These are phyloP conservation scores for Sclerodermus sp. DNA, from an alignment of 2,888 invertebrate genomes.

Conservation along the genomic window DNA sequence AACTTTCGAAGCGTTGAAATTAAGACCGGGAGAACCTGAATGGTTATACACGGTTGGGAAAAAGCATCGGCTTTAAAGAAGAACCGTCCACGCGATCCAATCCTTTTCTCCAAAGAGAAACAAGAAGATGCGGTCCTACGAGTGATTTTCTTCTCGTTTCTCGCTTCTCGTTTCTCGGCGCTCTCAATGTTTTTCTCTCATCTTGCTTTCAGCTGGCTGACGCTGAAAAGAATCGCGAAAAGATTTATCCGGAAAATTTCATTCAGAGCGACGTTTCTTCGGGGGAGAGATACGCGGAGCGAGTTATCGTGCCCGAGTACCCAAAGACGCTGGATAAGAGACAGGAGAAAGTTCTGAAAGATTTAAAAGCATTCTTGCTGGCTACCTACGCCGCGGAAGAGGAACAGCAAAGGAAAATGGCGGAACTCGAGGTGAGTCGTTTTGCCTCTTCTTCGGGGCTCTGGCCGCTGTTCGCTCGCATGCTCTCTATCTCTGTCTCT, in stretches of 20 bases:
- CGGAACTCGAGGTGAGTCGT: conserved; percentile 38
- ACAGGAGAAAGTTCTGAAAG: conserved; percentile 31
- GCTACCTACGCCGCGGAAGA: conserved; percentile 30
- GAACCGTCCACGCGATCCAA: too few species aligned
- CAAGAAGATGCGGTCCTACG: too few species aligned
- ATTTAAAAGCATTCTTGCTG: conserved; percentile 30
- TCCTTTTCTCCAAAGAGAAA: too few species aligned
- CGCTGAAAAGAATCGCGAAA: neutral
- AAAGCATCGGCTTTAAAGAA: too few species aligned
- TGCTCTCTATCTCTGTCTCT: neutral
- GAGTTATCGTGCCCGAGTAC: neutral
- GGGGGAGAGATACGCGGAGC: conserved; percentile 16
- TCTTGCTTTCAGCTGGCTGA: neutral
- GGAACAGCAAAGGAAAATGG: conserved; percentile 31
- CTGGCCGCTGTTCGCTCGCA: neutral
- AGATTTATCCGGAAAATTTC: neutral
- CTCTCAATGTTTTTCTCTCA: too few species aligned
- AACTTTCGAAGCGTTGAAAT: too few species aligned
- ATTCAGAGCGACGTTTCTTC: conserved; percentile 17
- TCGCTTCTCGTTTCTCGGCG: too few species aligned
- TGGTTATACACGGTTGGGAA: too few species aligned
- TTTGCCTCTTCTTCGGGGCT: conserved; percentile 3
- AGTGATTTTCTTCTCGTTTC: too few species aligned
- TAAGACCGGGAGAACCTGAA: too few species aligned
- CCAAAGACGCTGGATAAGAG: conserved; percentile 39